A percentile compares a stretch with the other conserved stretches of the same genome.
These are phyloP conservation scores for Pipistrellus pipistrellus DNA, from an alignment of 2,797 vertebrate genomes.

Conservation along the genomic window DNA sequence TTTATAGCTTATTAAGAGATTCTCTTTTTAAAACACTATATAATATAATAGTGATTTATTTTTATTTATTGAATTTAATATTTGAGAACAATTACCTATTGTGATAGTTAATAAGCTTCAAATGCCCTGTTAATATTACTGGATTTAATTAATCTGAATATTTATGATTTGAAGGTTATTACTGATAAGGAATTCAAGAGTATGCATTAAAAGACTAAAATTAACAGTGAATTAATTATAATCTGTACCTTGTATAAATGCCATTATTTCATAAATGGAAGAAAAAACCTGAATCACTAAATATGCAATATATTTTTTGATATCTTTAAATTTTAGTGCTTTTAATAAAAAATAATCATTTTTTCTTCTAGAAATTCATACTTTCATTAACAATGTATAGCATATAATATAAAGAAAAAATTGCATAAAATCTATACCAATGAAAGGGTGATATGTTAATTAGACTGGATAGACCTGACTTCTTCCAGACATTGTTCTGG, in stretches of 20 bases:
- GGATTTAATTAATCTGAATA: slow-evolving; percentile 11
- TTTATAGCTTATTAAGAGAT: background rate
- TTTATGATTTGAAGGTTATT: background rate
- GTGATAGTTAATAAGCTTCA: background rate
- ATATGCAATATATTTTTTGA: background rate
- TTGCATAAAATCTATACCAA: slow-evolving; percentile 21
- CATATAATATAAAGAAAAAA: slow-evolving; percentile 25
- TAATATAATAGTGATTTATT: background rate
- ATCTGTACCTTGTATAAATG: background rate
- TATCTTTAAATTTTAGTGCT: background rate
- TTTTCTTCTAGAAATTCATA: slow-evolving; percentile 33
- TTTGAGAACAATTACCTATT: background rate
- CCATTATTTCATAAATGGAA: background rate
- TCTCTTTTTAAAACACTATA: background rate
- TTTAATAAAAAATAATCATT: background rate
- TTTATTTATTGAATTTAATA: background rate
- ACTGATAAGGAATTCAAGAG: background rate
- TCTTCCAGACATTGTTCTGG: too few species aligned
- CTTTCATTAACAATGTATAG: slow-evolving; percentile 3
- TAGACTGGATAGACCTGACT: too few species aligned
- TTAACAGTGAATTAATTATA: background rate
- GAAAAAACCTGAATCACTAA: background rate
- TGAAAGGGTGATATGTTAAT: too few species aligned
- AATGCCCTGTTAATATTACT: background rate
- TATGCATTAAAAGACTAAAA: background rate